Percentiles rank a stretch among this genome's conserved stretches.
Evolutionary conservation across 2,888 invertebrate species (phyloP).

Genomic region (Epinotia ramella): DNA sequence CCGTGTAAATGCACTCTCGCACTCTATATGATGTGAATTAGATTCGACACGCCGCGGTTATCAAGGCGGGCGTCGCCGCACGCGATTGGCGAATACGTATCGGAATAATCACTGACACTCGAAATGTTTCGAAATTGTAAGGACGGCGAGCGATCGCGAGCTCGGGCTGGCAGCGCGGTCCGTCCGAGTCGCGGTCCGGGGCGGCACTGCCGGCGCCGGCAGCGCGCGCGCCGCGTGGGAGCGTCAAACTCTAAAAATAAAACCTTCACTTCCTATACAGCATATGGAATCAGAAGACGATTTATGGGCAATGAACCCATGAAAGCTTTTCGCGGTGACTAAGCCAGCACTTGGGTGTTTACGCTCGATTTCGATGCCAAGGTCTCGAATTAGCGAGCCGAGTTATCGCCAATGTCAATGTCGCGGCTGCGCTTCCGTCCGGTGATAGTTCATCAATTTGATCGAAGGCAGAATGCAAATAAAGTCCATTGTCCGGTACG

Average conservation of each 20-base stretch:
- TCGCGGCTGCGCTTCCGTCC: conserved; percentile 7
- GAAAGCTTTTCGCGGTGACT: conserved; percentile 73
- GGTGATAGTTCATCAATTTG: conserved; percentile 6
- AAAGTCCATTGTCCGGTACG: conserved; percentile 20
- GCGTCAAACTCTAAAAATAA: conserved; percentile 77
- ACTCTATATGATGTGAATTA: conserved; percentile 55
- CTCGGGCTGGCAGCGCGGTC: conserved; percentile 50
- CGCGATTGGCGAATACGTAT: conserved; percentile 74
- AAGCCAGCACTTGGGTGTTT: conserved; percentile 52
- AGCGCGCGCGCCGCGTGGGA: conserved; percentile 60
- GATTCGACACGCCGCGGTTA: conserved; percentile 68
- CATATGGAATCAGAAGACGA: conserved; percentile 74
- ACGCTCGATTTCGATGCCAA: conserved; percentile 61
- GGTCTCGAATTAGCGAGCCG: conserved; percentile 52
- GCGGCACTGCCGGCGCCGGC: conserved; percentile 51
- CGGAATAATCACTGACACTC: conserved; percentile 76
- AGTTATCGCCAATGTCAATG: conserved; percentile 44
- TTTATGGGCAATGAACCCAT: conserved; percentile 82
- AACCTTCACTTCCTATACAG: conserved; percentile 77
- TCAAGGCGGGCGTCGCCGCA: conserved; percentile 63
- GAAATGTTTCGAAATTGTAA: conserved; percentile 65
- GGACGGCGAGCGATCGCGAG: conserved; percentile 55
- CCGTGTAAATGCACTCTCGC: conserved; percentile 68
- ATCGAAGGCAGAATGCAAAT: conserved; percentile 27
- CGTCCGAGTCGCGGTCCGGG: conserved; percentile 51